phyloP scores from a whole-genome alignment of 1,140 invertebrate genomes.

The Bombus confusus region DNA sequence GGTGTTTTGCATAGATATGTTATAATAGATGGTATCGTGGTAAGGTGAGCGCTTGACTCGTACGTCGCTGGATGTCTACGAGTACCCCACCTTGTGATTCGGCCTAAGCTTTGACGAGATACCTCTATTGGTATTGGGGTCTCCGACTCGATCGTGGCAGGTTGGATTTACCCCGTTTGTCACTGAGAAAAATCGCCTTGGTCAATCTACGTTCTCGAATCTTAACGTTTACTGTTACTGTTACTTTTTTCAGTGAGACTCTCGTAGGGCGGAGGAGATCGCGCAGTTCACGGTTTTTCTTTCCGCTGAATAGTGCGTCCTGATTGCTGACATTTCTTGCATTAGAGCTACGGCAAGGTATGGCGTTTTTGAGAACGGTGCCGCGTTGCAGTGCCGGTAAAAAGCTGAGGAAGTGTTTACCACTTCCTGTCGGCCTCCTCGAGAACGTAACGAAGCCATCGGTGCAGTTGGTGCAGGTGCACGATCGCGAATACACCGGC shows the following conservation, averaged over 20 bases:
- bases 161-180: constrained; percentile 62
- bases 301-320: constrained; percentile 21
- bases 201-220: constrained; percentile 1
- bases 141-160: constrained; percentile 66
- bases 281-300: not conserved
- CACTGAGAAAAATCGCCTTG: constrained; percentile 33
- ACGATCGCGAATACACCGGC: constrained; percentile 67
- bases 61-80: constrained; percentile 36
- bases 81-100: constrained; percentile 49
- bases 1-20: not conserved
- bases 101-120: constrained; percentile 35
- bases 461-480: constrained; percentile 71
- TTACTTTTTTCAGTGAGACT: constrained; percentile 23
- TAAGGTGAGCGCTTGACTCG: constrained; percentile 7
- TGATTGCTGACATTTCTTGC: constrained; percentile 47
- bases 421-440: constrained; percentile 56
- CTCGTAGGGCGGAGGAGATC: not conserved
- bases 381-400: constrained; percentile 71
- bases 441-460: constrained; percentile 60
- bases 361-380: constrained; percentile 78
- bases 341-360: constrained; percentile 58
- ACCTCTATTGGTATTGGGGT: constrained; percentile 58
- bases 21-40: not conserved
- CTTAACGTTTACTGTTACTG: not conserved
- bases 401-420: constrained; percentile 67